These are phyloP conservation scores for Hafferia zeledoni DNA, from an alignment of 2,797 vertebrate genomes.

Conservation along the genomic window DNA sequence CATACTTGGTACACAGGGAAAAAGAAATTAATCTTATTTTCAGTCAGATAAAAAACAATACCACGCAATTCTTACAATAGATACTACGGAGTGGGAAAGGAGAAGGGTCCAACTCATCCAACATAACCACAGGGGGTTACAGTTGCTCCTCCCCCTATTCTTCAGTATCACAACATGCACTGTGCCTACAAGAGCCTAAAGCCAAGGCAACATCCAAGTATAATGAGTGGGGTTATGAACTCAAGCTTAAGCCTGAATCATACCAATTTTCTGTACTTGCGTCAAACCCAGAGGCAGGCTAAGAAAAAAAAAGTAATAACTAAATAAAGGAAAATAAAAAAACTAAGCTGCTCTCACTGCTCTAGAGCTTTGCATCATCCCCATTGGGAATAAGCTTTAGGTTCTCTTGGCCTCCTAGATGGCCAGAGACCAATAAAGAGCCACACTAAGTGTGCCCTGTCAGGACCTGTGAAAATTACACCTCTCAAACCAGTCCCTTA, in stretches of 20 bases:
- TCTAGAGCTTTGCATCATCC: background rate
- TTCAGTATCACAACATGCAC: background rate
- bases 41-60: background rate
- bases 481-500: background rate
- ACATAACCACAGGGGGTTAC: background rate
- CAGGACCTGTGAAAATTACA: background rate
- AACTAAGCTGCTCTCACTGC: background rate
- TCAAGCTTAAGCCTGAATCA: slow-evolving; percentile 32
- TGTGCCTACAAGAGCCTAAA: background rate
- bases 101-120: background rate
- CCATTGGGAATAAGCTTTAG: background rate
- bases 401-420: background rate
- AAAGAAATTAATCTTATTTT: background rate
- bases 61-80: background rate
- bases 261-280: background rate
- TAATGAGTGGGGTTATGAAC: background rate
- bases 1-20: background rate
- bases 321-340: background rate
- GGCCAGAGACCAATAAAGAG: background rate
- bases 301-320: background rate
- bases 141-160: background rate
- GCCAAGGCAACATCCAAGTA: background rate
- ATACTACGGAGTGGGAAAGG: background rate
- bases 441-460: background rate
- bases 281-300: background rate